Base-by-base conservation (phyloP, 2,888 invertebrate species). In the Saturnia japonica region DNA sequence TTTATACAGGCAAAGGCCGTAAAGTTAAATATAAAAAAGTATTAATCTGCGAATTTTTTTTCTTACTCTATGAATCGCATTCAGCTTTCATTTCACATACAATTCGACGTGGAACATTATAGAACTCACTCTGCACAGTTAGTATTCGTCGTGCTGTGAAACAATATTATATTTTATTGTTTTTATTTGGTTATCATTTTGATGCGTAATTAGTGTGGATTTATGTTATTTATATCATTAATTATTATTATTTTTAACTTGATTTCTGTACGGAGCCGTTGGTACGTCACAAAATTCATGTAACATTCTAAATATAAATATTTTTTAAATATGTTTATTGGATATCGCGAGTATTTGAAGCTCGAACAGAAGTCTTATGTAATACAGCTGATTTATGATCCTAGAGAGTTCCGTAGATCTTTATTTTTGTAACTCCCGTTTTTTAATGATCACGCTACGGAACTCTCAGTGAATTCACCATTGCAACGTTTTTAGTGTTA, bases 131-230 rank as follows among this genome's bases (percentile, higher is more conserved):
- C 85, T 93, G 94, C 94, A 93, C 94, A 80, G 76, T 91, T 94
- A 94, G 94, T 93, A 86, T 88, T 91, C 92, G 91, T 93, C 93
- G 91, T 94, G 91, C 88, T 93, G 93, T 93, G 91, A 91, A n/a
- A n/a, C n/a, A n/a, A 87, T 88, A 87, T 83, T 84, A 83, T 89
- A 90, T 90, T 91, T 83, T 91, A 91, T 88, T 82, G 89, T 90
- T 57, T 25, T 25, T 25, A 40, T 64, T 92, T 91, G 84, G 86
- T 91, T 86, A 90, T 92, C 86, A 91, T 92, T 91, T 92, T 86
- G 87, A 91, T 87, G 90, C 88, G 92, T 93, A 91, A 88, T 93
- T 93, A 94, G 93, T 93, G 91, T 93, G 89, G 80, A 85, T 91
- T 91, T 92, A 85, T 93, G 90, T 92, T 91, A 45, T 85, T 87